These are phyloP conservation scores for Cyphomyrus plagiostoma DNA, from an alignment of 2,113 vertebrate genomes.

Conservation along the genomic window DNA sequence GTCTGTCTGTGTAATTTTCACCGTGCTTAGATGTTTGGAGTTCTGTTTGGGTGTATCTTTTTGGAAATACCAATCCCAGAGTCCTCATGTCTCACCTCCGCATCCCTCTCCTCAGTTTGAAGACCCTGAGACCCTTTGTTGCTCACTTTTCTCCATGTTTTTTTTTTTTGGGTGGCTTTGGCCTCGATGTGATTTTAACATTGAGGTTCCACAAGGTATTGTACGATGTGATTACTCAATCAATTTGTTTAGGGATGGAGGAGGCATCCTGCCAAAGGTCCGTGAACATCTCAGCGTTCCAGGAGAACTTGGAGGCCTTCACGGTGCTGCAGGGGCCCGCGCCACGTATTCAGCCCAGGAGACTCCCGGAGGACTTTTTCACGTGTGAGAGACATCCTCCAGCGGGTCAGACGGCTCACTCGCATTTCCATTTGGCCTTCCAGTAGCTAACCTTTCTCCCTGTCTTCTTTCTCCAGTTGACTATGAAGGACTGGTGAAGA, in stretches of 20 bases:
- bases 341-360: slow-evolving; percentile 67
- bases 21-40: too few species aligned
- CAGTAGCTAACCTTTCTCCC: slow-evolving; percentile 16
- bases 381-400: slow-evolving; percentile 69
- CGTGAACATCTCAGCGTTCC: slow-evolving; percentile 69
- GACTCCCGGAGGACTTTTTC: slow-evolving; percentile 68
- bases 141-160: too few species aligned
- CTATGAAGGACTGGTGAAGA: slow-evolving; percentile 79
- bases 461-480: slow-evolving; percentile 69
- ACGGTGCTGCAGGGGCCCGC: slow-evolving; percentile 75
- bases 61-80: too few species aligned
- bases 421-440: neutral
- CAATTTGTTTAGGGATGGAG: slow-evolving; percentile 77
- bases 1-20: too few species aligned
- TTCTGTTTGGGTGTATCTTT: too few species aligned
- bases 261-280: slow-evolving; percentile 66
- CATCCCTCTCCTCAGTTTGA: too few species aligned
- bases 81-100: too few species aligned
- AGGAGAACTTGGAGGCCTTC: slow-evolving; percentile 58
- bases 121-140: too few species aligned
- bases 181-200: neutral
- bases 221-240: neutral
- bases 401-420: neutral
- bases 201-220: neutral
- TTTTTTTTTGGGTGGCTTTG: neutral